These are phyloP conservation scores for Calliopum simillimum DNA, from an alignment of 2,888 invertebrate genomes.

Conservation along the genomic window DNA sequence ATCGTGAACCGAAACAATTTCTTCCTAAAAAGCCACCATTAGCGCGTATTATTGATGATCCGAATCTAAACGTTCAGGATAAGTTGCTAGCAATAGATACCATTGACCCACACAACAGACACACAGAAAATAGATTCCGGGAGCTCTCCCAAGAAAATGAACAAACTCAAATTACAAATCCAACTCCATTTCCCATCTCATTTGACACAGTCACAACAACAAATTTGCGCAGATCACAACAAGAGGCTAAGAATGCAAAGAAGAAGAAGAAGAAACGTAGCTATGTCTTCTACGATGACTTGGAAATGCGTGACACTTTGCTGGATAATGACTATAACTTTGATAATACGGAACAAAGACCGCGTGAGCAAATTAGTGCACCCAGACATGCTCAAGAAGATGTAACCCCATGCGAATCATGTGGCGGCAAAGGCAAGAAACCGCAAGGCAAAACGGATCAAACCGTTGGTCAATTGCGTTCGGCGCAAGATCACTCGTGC, in stretches of 20 bases:
- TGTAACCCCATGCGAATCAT: slow-evolving; percentile 37
- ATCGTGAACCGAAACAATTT: slow-evolving; percentile 29
- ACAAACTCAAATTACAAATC: slow-evolving; percentile 26
- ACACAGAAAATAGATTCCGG: slow-evolving; percentile 23
- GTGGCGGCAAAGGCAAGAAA: slow-evolving; percentile 43
- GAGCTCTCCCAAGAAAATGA: slow-evolving; percentile 42
- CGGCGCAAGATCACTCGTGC: slow-evolving; percentile 2
- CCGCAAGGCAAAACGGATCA: slow-evolving; percentile 21
- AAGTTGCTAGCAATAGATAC: slow-evolving; percentile 45
- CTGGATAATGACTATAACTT: slow-evolving; percentile 40
- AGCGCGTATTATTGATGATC: slow-evolving; percentile 43
- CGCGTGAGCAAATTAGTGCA: neutral
- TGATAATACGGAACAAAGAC: slow-evolving; percentile 34
- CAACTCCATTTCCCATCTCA: slow-evolving; percentile 18
- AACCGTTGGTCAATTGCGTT: neutral
- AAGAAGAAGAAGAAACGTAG: slow-evolving; percentile 39
- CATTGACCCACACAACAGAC: slow-evolving; percentile 35
- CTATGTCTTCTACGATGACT: slow-evolving; percentile 45
- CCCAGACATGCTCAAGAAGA: slow-evolving; percentile 20
- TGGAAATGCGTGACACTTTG: slow-evolving; percentile 44
- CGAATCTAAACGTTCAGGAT: slow-evolving; percentile 42
- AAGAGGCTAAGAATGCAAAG: slow-evolving; percentile 28
- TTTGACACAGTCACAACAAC: neutral
- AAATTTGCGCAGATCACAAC: neutral
- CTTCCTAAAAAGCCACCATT: slow-evolving; percentile 41